A percentile compares a stretch with the other conserved stretches of the same genome.
Conservation (phyloP, 2,888 invertebrate genomes). For the Brenthis hecate region DNA sequence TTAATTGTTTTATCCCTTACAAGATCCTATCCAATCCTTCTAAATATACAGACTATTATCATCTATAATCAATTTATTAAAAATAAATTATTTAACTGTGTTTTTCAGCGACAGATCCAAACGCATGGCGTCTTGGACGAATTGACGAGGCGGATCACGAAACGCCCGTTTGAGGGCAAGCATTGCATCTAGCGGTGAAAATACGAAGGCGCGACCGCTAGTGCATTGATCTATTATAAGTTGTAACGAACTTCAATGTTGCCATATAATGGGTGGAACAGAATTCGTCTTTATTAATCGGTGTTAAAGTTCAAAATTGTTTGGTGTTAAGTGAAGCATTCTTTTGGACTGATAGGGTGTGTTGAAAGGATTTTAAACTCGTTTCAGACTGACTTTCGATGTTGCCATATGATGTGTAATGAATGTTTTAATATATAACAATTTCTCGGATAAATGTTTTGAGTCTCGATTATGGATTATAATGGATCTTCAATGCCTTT, state of each 20-base stretch:
- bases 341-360: not conserved
- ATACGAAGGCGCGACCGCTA: slow-evolving; percentile 56
- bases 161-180: slow-evolving; percentile 87
- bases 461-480: not conserved
- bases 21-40: slow-evolving; percentile 1
- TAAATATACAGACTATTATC: not conserved
- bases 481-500: not conserved
- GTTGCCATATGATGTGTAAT: slow-evolving; percentile 21
- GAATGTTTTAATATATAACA: not conserved
- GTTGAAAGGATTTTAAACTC: not conserved
- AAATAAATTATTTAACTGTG: not conserved
- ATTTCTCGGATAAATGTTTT: not conserved
- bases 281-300: slow-evolving; percentile 9
- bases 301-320: not conserved
- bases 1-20: not conserved
- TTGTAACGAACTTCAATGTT: slow-evolving; percentile 8
- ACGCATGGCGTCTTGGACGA: slow-evolving; percentile 90
- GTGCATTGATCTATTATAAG: slow-evolving; percentile 35
- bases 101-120: slow-evolving; percentile 86
- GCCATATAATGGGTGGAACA: slow-evolving; percentile 12
- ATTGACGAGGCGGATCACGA: slow-evolving; percentile 92
- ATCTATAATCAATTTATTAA: not conserved
- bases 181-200: slow-evolving; percentile 63
- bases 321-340: not conserved
- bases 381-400: slow-evolving; percentile 15